Base-by-base conservation (phyloP, 2,113 vertebrate genomes). In the Colaptes auratus region DNA sequence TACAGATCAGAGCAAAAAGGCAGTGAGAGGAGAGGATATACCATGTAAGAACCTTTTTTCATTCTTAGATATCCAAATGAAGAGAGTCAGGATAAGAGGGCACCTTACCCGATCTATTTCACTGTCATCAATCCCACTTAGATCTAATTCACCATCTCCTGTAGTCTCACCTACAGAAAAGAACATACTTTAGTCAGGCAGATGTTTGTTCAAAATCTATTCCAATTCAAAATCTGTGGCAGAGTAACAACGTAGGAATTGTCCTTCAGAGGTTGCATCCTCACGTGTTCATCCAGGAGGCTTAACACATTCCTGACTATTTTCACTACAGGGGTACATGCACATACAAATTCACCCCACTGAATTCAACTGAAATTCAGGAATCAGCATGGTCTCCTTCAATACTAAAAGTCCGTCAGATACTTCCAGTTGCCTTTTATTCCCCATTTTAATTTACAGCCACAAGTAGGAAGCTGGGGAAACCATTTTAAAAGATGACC, bases 101-200 rank as follows among this genome's bases (percentile, higher is more conserved):
- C 11, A 59, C 63, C 98, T 96, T 95, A 99, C 99, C 98, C 98
- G 98, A 96, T 99, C 99, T 10, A 99, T 99, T 97, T 99, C 99
- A 3, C 93, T 96, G 97, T 99, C 99, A 1, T 99, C 99, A 0
- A 99, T 99, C 71, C 99, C 99, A 7, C 98, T 99, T 95, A 99
- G 98, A 97, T 99, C 99, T 92, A 99, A 96, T 82, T 99, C 99
- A 2, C 99, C 99, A 0, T 98, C 98, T 74, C 98, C 99, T 2
- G 95, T 92, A 10, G 92, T 95, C 23, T 96, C 98, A 92, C 97
- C 99, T 99, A 94, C 79, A 95, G 90, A 77, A 84, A 90, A 97
- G 86, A 66, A 71, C 53, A 95, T 59, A 95, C 60, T 87, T 90
- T 61, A 76, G 89, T 97, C 89, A 97, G 33, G 35, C 7, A 7